Conservation (phyloP, 2,113 vertebrate species). For the Manacus vitellinus region DNA sequence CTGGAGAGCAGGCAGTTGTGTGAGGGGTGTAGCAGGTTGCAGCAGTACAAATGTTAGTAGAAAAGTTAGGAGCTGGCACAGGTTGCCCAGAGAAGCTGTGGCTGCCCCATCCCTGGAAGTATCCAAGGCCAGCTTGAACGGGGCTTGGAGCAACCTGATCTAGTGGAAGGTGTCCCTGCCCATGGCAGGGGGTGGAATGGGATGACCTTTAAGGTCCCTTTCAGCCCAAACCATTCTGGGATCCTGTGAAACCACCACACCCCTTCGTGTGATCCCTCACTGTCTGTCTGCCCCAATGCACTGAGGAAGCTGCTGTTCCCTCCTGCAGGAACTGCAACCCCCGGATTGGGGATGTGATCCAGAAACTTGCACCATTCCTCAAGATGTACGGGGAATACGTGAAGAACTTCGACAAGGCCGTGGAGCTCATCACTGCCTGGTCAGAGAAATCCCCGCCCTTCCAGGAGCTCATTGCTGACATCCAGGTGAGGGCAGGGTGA, state of each 20-base stretch:
- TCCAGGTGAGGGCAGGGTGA: conserved; percentile 71
- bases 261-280: accelerated
- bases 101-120: not conserved
- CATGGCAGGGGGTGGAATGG: not conserved
- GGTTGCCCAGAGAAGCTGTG: not conserved
- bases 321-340: conserved; percentile 76
- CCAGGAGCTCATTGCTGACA: conserved; percentile 79
- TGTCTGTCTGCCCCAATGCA: accelerated
- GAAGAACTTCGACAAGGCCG: conserved; percentile 82
- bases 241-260: accelerated
- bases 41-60: not conserved
- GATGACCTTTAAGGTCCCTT: not conserved
- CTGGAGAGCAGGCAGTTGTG: not conserved
- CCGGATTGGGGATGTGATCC: conserved; percentile 83
- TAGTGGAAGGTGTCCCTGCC: not conserved
- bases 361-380: conserved; percentile 87
- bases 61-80: not conserved
- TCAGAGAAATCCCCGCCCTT: conserved; percentile 80
- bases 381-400: conserved; percentile 90
- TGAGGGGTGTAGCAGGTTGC: not conserved
- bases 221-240: not conserved
- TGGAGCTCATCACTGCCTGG: conserved; percentile 85
- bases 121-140: not conserved
- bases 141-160: not conserved
- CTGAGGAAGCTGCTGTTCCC: not conserved